Evolutionary conservation across 2,113 vertebrate species (phyloP).

Genomic region (Cinclus cinclus): DNA sequence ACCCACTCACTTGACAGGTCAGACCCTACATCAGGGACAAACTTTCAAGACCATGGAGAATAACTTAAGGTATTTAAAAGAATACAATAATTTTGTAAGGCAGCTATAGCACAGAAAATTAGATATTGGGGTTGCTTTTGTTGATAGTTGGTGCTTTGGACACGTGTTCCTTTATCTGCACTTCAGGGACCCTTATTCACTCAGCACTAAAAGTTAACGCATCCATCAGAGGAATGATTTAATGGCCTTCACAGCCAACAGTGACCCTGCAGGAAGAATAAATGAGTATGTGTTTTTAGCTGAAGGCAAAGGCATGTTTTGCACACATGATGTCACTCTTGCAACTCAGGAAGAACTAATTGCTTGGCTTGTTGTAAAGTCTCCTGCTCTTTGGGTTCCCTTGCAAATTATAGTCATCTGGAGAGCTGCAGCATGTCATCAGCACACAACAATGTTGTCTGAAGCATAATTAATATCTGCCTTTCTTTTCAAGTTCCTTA

Average conservation of each 20-base stretch:
- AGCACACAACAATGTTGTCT: constrained; percentile 60
- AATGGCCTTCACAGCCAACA: not conserved
- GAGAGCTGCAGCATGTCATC: constrained; percentile 43
- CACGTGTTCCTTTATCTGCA: not conserved
- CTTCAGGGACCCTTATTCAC: not conserved
- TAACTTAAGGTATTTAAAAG: not conserved
- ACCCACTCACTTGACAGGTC: not conserved
- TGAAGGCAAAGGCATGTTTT: constrained; percentile 64
- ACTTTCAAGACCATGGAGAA: not conserved
- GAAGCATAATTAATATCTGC: constrained; percentile 62
- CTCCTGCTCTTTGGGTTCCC: constrained; percentile 37
- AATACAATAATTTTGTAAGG: not conserved
- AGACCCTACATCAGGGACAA: not conserved
- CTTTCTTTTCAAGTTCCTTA: constrained; percentile 67
- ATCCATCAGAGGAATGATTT: not conserved
- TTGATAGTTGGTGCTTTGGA: not conserved
- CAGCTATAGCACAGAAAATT: not conserved
- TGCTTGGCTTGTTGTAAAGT: constrained; percentile 48
- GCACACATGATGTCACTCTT: constrained; percentile 73
- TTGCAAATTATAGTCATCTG: constrained; percentile 55
- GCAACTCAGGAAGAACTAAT: constrained; percentile 67
- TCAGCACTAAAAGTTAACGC: not conserved
- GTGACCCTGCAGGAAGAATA: constrained; percentile 34
- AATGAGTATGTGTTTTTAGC: constrained; percentile 31
- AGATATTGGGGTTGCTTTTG: not conserved